phyloP scores from a whole-genome alignment of 2,888 invertebrate genomes.

The Chorisops tibialis region DNA sequence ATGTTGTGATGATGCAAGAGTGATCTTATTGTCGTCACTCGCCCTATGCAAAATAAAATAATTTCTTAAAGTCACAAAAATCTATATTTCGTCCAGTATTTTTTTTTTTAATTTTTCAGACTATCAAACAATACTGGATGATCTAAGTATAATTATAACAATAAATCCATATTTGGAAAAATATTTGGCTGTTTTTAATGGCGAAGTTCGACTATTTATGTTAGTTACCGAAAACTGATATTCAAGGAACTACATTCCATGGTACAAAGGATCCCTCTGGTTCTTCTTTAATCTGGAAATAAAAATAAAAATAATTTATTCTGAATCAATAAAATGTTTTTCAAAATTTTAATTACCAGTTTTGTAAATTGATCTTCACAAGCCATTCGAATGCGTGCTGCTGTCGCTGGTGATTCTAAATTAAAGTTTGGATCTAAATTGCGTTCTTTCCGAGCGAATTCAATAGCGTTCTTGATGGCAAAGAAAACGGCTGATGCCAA shows the following conservation, averaged over 20 bases:
- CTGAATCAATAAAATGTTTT: neutral
- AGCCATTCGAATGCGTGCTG: conserved; percentile 84
- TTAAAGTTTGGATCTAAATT: conserved; percentile 61
- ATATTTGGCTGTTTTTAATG: neutral
- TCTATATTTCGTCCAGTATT: too few species aligned
- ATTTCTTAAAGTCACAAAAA: too few species aligned
- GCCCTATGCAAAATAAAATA: too few species aligned
- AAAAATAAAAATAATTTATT: conserved; percentile 46
- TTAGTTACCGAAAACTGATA: neutral
- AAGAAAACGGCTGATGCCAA: conserved; percentile 84
- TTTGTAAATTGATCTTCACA: conserved; percentile 79
- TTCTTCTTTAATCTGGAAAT: conserved; percentile 56
- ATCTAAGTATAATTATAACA: too few species aligned
- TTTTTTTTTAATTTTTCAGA: too few species aligned
- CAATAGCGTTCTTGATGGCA: conserved; percentile 85
- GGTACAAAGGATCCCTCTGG: conserved; percentile 49
- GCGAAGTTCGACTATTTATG: neutral
- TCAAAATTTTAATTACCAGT: conserved; percentile 56
- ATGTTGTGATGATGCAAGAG: too few species aligned
- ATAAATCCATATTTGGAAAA: neutral
- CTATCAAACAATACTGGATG: too few species aligned
- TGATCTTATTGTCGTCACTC: too few species aligned
- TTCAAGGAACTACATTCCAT: conserved; percentile 55
- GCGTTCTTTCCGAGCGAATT: conserved; percentile 70
- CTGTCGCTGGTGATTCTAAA: conserved; percentile 81